Percentiles rank a stretch among this genome's conserved stretches.
Conservation (phyloP, 2,888 invertebrate genomes). For the Strigamia crassipes region DNA sequence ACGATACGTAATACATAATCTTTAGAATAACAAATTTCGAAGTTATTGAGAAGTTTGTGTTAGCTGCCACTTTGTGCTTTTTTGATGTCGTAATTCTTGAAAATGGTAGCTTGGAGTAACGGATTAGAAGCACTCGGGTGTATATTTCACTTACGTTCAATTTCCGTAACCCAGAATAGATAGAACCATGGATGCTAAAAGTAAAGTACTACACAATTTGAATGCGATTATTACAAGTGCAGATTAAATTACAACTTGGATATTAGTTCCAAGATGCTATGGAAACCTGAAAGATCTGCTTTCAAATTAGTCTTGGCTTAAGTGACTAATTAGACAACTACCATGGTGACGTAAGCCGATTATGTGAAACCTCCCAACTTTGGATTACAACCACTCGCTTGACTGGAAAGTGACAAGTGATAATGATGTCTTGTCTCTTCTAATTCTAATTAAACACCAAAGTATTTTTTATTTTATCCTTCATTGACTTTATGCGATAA, state of each 20-base stretch:
- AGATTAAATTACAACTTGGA: background rate
- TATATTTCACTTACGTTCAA: too few species aligned
- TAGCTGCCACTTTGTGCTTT: too few species aligned
- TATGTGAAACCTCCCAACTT: background rate
- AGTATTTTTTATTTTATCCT: background rate
- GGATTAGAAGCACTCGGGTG: too few species aligned
- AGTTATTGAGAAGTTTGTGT: too few species aligned
- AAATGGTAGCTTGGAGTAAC: too few species aligned
- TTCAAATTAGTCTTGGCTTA: background rate
- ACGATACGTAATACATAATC: too few species aligned
- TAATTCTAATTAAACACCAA: background rate
- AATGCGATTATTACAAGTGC: too few species aligned
- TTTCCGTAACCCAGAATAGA: too few species aligned
- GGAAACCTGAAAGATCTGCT: background rate
- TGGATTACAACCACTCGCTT: background rate
- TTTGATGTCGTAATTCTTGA: too few species aligned
- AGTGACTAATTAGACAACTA: slow-evolving; percentile 24
- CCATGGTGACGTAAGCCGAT: slow-evolving; percentile 27
- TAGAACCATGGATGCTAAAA: too few species aligned
- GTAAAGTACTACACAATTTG: too few species aligned
- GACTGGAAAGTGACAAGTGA: background rate
- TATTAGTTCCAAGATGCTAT: background rate
- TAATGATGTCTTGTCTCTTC: background rate
- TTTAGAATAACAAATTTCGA: too few species aligned
- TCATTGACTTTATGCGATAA: background rate